phyloP scores from a whole-genome alignment of 2,888 invertebrate genomes.

The Scotopteryx bipunctaria region DNA sequence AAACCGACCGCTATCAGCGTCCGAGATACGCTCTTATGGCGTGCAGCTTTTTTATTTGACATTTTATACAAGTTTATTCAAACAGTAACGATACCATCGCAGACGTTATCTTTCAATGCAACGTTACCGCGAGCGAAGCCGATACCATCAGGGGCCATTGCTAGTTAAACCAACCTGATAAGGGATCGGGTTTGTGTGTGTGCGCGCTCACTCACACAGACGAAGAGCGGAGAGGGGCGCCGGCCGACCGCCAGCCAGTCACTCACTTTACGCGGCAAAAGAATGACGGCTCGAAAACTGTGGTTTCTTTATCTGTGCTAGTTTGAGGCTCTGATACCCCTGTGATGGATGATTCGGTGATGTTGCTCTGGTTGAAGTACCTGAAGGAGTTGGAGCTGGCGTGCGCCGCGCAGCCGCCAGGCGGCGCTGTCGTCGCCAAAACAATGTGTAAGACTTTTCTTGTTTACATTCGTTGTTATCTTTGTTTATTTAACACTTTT shows the following conservation, averaged over 20 bases:
- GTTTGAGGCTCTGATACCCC: slow-evolving; percentile 37
- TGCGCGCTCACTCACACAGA: slow-evolving; percentile 50
- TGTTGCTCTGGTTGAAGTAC: slow-evolving; percentile 80
- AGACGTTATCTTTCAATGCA: slow-evolving; percentile 83
- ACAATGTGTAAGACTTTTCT: slow-evolving; percentile 72
- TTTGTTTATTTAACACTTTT: slow-evolving; percentile 34
- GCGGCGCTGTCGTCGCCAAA: slow-evolving; percentile 72
- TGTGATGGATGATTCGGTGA: slow-evolving; percentile 56
- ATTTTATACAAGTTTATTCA: slow-evolving; percentile 84
- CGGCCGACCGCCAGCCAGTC: slow-evolving; percentile 69
- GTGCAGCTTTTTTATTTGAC: slow-evolving; percentile 81
- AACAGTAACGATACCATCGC: slow-evolving; percentile 78
- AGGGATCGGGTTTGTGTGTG: slow-evolving; percentile 69
- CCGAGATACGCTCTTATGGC: slow-evolving; percentile 70
- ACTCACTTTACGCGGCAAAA: slow-evolving; percentile 80
- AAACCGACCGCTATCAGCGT: slow-evolving; percentile 62
- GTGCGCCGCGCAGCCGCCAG: slow-evolving; percentile 66
- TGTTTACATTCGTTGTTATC: slow-evolving; percentile 43
- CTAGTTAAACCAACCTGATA: slow-evolving; percentile 82
- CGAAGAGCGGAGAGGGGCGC: slow-evolving; percentile 69
- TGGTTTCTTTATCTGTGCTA: slow-evolving; percentile 34
- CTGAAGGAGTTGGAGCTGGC: slow-evolving; percentile 77
- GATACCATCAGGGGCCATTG: slow-evolving; percentile 82
- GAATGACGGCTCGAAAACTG: slow-evolving; percentile 70
- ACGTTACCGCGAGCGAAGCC: slow-evolving; percentile 79